Evolutionary conservation across 2,113 vertebrate species (phyloP).

Genomic region (Synchiropus splendidus): DNA sequence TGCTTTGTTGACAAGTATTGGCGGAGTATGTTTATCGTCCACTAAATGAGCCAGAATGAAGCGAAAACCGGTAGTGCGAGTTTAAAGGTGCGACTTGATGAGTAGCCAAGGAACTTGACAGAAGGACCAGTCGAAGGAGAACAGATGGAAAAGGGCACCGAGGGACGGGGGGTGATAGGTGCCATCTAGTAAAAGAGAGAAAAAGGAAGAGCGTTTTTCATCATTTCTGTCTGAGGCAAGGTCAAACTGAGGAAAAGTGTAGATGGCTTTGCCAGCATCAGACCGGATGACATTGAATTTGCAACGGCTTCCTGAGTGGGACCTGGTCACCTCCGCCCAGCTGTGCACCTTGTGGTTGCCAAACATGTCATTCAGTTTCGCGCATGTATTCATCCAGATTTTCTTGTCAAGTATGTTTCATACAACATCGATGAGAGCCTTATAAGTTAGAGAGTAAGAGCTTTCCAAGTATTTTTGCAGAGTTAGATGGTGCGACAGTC

Average conservation of each 20-base stretch:
- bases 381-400: too few relatives aligned
- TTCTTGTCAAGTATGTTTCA: too few relatives aligned
- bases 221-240: slow-evolving; percentile 43
- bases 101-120: slow-evolving; percentile 33
- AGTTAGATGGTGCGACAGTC: too few relatives aligned
- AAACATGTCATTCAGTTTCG: too few relatives aligned
- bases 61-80: slow-evolving; percentile 25
- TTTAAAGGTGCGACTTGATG: slow-evolving; percentile 26
- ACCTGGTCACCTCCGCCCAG: slow-evolving; percentile 44
- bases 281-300: slow-evolving; percentile 48
- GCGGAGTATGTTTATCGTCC: slow-evolving; percentile 46
- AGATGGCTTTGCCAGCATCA: slow-evolving; percentile 31
- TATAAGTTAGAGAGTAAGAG: too few relatives aligned
- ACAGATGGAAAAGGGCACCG: slow-evolving; percentile 48
- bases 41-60: slow-evolving; percentile 42
- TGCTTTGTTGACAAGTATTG: slow-evolving; percentile 23
- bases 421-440: too few relatives aligned
- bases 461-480: too few relatives aligned
- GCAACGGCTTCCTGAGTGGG: slow-evolving; percentile 41
- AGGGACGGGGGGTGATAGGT: slow-evolving; percentile 23
- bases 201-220: slow-evolving; percentile 33
- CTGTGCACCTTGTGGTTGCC: slow-evolving; percentile 41
- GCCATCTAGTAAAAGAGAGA: slow-evolving; percentile 12
- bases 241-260: slow-evolving; percentile 12
- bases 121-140: slow-evolving; percentile 30